phyloP scores from a whole-genome alignment of 2,888 invertebrate species.

The Cataglyphis cursor region DNA sequence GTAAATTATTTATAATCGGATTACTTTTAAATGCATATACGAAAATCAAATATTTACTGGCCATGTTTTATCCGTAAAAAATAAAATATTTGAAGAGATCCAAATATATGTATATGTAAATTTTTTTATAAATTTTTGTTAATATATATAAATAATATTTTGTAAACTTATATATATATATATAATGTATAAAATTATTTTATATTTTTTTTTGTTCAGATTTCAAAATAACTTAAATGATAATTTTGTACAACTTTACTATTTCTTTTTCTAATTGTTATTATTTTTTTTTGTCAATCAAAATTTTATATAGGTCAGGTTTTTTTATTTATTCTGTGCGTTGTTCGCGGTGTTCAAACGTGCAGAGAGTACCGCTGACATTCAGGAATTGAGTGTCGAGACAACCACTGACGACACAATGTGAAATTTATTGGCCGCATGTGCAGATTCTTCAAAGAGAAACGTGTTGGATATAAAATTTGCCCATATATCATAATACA shows the following conservation, averaged over 20 bases:
- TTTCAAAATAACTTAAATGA: background rate
- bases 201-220: background rate
- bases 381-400: constrained; percentile 71
- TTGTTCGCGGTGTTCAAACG: constrained; percentile 55
- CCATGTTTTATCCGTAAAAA: background rate
- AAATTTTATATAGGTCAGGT: constrained; percentile 16
- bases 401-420: constrained; percentile 68
- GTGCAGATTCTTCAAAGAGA: constrained; percentile 54
- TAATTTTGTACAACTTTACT: background rate
- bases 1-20: constrained; percentile 18
- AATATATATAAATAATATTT: constrained; percentile 8
- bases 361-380: constrained; percentile 67
- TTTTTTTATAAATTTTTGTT: background rate
- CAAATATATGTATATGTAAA: constrained; percentile 6
- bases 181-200: too few species aligned
- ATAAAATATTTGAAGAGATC: background rate
- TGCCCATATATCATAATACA: constrained; percentile 39
- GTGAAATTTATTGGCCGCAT: constrained; percentile 77
- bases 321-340: constrained; percentile 44
- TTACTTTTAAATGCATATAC: background rate
- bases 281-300: constrained; percentile 11
- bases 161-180: background rate
- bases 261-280: background rate
- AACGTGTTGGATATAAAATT: constrained; percentile 56
- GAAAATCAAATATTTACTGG: background rate